phyloP scores from a whole-genome alignment of 1,140 invertebrate species.

The Drosophila micromelanica region DNA sequence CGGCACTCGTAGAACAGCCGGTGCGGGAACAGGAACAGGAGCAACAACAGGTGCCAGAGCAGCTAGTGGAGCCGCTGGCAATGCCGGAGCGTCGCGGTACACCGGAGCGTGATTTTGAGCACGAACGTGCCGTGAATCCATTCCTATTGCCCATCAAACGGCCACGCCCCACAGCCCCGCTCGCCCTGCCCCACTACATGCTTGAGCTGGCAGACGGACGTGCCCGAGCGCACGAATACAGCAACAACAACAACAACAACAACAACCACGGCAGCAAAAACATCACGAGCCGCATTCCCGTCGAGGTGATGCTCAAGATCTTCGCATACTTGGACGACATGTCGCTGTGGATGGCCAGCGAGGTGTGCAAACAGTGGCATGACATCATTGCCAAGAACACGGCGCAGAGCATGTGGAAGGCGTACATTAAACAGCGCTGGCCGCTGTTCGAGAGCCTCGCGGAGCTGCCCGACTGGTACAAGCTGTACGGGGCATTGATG shows the following conservation, averaged over 20 bases:
- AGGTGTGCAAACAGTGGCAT: slow-evolving; percentile 94
- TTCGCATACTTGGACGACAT: slow-evolving; percentile 96
- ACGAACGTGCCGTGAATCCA: slow-evolving; percentile 59
- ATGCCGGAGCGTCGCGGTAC: slow-evolving; percentile 27
- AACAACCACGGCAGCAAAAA: slow-evolving; percentile 27
- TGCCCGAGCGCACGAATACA: slow-evolving; percentile 63
- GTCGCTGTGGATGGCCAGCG: slow-evolving; percentile 93
- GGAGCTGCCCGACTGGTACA: slow-evolving; percentile 91
- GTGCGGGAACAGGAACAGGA: slow-evolving; percentile 9
- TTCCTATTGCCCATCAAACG: slow-evolving; percentile 72
- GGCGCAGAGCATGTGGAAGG: slow-evolving; percentile 90
- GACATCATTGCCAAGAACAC: slow-evolving; percentile 91
- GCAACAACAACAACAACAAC: not conserved
- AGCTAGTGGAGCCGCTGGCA: slow-evolving; percentile 18
- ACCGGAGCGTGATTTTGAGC: slow-evolving; percentile 62
- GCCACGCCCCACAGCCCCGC: slow-evolving; percentile 63
- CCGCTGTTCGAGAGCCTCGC: slow-evolving; percentile 92
- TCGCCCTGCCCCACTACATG: slow-evolving; percentile 69
- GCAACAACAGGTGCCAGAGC: slow-evolving; percentile 23
- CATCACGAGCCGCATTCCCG: slow-evolving; percentile 65
- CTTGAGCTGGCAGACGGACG: slow-evolving; percentile 67
- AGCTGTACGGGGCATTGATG: slow-evolving; percentile 87
- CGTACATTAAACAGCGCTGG: slow-evolving; percentile 91
- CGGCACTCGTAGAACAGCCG: slow-evolving; percentile 20
- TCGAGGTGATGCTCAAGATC: slow-evolving; percentile 92